Conservation (phyloP, 2,888 invertebrate species). For the Amaurobius ferox region DNA sequence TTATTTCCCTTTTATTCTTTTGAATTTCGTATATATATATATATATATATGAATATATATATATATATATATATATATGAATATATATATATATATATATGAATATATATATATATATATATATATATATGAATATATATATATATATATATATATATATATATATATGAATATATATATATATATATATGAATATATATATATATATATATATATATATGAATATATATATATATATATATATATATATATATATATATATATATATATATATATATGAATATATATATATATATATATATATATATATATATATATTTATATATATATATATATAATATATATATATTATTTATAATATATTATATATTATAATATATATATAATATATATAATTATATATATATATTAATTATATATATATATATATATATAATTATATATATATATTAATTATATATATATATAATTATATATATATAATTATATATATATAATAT, state of each 20-base stretch:
- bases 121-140: not conserved
- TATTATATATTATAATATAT: not conserved
- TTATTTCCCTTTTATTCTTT: no score
- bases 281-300: not conserved
- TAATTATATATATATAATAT: constrained; percentile 9
- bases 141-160: constrained; percentile 3
- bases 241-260: constrained; percentile 7
- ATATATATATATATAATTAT: not conserved
- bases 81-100: not conserved
- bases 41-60: no score
- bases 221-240: not conserved
- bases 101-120: not conserved
- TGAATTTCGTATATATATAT: no score
- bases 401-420: constrained; percentile 7
- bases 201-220: not conserved
- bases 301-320: not conserved
- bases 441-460: not conserved
- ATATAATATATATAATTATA: not conserved
- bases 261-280: not conserved
- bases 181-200: not conserved
- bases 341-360: not conserved
- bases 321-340: not conserved
- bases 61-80: not conserved
- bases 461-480: not conserved
- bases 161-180: not conserved